Evolutionary conservation across 1,140 invertebrate genomes (phyloP), one percentile per base, ranked within the genome.

Genomic region (Pseudomyrmex dendroicus): DNA sequence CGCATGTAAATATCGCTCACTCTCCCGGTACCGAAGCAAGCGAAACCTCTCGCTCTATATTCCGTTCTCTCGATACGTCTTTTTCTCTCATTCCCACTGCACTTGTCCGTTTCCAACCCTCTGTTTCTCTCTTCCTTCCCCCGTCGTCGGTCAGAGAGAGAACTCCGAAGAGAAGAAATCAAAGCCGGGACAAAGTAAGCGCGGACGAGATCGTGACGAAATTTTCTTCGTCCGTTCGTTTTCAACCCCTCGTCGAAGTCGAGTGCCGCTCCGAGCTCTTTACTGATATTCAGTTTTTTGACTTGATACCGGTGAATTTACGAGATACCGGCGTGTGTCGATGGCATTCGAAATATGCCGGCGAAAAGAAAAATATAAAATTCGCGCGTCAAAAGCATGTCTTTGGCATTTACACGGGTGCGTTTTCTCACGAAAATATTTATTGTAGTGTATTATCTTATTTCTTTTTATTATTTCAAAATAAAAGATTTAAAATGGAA

Each of bases 1-100:
- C 90, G 90, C 91, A 94, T 94, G 93, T 94, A 94, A 94, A 94
- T 94, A 94, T 94, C 93, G 91, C 91, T 93, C 93, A 93, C 93
- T 94, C 93, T 93, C 92, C 92, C 89, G 86, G 84, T 90, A 88
- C 89, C 86, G 86, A 90, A 87, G 85, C 84, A 80, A 89, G 83
- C 86, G 83, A 85, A 77, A 86, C 86, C 77, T 87, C 88, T 89
- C 84, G 84, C 67, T 89, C 86, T 86, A 77, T 64, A 77, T 85
- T 85, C 83, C 83, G 80, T 72, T 84, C 85, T 88, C 85, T 89
- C 68, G 73, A 78, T 87, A 82, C 82, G 73, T 87, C 64, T 87
- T 82, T 89, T 80, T 73, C 84, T 84, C 85, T 84, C 84, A 73
- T 80, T 86, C 72, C 82, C 46, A 74, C 73, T 63, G 83, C 82